A percentile compares a stretch with the other conserved stretches of the same genome.
Conservation (phyloP, 1,140 invertebrate species). For the Glossosoma conforme region DNA sequence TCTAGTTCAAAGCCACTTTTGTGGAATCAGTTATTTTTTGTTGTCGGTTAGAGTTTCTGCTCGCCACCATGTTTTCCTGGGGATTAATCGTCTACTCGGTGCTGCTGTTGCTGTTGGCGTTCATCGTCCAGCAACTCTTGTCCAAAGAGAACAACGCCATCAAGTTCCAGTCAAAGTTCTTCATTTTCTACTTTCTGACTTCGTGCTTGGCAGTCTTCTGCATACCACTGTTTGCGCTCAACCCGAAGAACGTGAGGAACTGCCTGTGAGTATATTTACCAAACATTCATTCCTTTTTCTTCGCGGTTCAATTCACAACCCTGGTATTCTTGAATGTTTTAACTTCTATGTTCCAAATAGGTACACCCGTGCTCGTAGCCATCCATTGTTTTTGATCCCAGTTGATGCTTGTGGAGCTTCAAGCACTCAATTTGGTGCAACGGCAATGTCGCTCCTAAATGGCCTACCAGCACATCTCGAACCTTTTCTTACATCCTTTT, state of each 20-base stretch:
- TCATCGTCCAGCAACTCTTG: conserved; percentile 46
- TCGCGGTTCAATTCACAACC: neutral
- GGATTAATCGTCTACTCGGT: conserved; percentile 36
- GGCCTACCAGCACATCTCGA: too few species aligned
- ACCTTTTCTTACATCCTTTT: too few species aligned
- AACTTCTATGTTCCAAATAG: too few species aligned
- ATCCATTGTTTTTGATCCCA: too few species aligned
- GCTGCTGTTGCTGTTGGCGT: conserved; percentile 39
- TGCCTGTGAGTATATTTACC: conserved; percentile 42
- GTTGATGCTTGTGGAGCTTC: too few species aligned
- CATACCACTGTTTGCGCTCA: conserved; percentile 48
- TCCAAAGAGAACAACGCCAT: conserved; percentile 47
- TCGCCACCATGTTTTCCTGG: conserved; percentile 20
- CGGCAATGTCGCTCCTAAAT: too few species aligned
- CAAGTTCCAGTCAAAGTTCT: conserved; percentile 49
- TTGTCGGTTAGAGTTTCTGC: too few species aligned
- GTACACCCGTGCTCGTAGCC: too few species aligned
- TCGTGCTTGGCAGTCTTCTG: conserved; percentile 41
- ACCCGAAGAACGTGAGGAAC: conserved; percentile 49
- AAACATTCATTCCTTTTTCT: neutral
- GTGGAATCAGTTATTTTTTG: too few species aligned
- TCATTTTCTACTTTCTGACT: conserved; percentile 46
- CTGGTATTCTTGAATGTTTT: too few species aligned
- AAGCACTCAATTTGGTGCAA: too few species aligned
- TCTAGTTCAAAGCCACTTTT: too few species aligned